Evolutionary conservation across 2,888 invertebrate genomes (phyloP), one percentile per base, ranked within the genome.

Genomic region (Metacarcinus magister): DNA sequence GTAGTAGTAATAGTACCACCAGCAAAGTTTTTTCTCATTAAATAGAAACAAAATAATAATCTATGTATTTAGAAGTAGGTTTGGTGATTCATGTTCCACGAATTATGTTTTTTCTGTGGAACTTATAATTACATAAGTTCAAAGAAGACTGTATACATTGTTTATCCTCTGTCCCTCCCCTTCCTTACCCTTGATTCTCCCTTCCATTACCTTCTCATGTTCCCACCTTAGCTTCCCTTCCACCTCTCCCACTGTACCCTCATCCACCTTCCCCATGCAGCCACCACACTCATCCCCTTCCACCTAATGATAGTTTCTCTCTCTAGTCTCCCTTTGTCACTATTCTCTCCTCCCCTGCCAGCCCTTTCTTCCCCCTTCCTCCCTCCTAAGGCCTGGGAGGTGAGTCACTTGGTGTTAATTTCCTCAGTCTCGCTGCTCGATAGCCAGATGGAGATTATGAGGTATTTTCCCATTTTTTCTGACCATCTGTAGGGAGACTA

Each of bases 401-500:
- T 82, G 82, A 82, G 82, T 82, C 82, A 82, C 82, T 82, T 82
- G 82, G 82, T 13, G 82, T 32, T 82, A 82, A 82, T 82, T 82
- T 82, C 32, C 82, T 82, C 32, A 82, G 82, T 67, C 67, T 23
- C 67, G n/a, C 67, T n/a, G 32, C 82, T 32, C 82, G 82, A 82
- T 82, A 7, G 13, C 32, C 82, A 82, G 82, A 82, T 82, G 82
- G 32, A 32, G 32, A 82, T 82, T 32, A 82, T 82, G 82, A 32
- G 32, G 13, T 82, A 82, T 82, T 82, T 32, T 82, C 82, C 82
- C 28, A 32, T 82, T 82, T 82, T 67, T 28, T n/a, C 67, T 0
- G 82, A 32, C 82, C 82, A 28, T 82, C 82, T 82, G 82, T 82
- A 82, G 82, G 16, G 32, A 82, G 82, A 32, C 13, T 32, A 67